These are phyloP conservation scores for Pitta sordida DNA, from an alignment of 2,113 vertebrate genomes.

Conservation along the genomic window DNA sequence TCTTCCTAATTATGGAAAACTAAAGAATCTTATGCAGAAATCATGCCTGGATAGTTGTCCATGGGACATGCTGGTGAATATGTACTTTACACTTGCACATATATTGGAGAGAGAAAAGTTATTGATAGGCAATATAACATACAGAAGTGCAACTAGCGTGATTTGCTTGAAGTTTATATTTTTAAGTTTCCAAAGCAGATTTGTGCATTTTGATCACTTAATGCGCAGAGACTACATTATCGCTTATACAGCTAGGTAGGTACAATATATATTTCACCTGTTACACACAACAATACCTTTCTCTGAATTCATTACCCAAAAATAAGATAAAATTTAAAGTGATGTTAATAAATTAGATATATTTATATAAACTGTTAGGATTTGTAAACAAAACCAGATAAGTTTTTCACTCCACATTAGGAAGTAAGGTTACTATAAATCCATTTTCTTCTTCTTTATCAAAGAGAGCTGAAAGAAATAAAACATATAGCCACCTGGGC, in stretches of 20 bases:
- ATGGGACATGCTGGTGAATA: background rate
- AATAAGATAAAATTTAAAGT: background rate
- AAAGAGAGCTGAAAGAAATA: background rate
- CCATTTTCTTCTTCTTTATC: background rate
- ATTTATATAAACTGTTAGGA: background rate
- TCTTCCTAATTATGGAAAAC: conserved; percentile 18
- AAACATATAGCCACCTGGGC: background rate
- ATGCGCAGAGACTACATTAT: background rate
- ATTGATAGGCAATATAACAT: background rate
- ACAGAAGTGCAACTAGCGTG: background rate
- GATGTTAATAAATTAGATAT: background rate
- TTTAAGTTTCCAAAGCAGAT: background rate
- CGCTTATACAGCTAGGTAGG: background rate
- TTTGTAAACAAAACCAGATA: background rate
- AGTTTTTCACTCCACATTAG: background rate
- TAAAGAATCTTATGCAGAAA: conserved; percentile 21
- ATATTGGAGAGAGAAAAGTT: background rate
- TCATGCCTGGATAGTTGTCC: background rate
- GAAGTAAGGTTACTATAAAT: background rate
- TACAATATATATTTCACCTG: background rate
- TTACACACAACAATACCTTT: background rate
- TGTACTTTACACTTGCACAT: background rate
- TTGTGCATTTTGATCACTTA: background rate
- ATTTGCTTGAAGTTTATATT: background rate
- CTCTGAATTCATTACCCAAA: background rate